Conservation (phyloP, 2,888 invertebrate genomes). For the Melanargia galathea region DNA sequence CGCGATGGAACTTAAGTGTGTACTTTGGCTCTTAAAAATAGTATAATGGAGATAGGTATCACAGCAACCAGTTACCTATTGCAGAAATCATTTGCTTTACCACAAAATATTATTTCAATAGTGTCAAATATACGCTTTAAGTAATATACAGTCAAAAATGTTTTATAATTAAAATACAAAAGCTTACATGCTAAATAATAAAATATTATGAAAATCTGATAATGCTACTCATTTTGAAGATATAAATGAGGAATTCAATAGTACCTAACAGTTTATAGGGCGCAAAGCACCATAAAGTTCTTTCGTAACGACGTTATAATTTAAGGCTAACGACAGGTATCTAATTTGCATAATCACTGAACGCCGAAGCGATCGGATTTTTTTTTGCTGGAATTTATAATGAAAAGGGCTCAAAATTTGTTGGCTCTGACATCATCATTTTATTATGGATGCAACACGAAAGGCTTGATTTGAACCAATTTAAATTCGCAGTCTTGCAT, state of each 20-base stretch:
- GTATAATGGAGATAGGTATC: too few species aligned
- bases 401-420: slow-evolving; percentile 28
- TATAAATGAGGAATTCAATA: slow-evolving; percentile 10
- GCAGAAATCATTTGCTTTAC: too few species aligned
- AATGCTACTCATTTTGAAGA: slow-evolving; percentile 5
- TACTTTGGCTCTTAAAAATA: too few species aligned
- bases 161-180: not conserved
- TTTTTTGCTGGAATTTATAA: slow-evolving; percentile 37
- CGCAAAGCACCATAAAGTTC: slow-evolving; percentile 39
- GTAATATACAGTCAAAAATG: too few species aligned
- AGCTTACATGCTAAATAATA: not conserved
- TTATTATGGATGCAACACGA: slow-evolving; percentile 19
- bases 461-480: not conserved
- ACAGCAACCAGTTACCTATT: too few species aligned
- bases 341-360: slow-evolving; percentile 39
- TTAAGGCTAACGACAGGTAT: slow-evolving; percentile 36
- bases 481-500: not conserved
- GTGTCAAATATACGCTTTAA: too few species aligned
- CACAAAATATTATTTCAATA: too few species aligned
- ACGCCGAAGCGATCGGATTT: slow-evolving; percentile 33
- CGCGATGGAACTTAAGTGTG: too few species aligned
- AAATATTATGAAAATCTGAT: not conserved
- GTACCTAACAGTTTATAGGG: slow-evolving; percentile 25
- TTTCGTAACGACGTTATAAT: slow-evolving; percentile 45
- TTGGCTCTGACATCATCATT: slow-evolving; percentile 26